Conservation (phyloP, 2,797 vertebrate species). For the Neosilurus hyrtlii region DNA sequence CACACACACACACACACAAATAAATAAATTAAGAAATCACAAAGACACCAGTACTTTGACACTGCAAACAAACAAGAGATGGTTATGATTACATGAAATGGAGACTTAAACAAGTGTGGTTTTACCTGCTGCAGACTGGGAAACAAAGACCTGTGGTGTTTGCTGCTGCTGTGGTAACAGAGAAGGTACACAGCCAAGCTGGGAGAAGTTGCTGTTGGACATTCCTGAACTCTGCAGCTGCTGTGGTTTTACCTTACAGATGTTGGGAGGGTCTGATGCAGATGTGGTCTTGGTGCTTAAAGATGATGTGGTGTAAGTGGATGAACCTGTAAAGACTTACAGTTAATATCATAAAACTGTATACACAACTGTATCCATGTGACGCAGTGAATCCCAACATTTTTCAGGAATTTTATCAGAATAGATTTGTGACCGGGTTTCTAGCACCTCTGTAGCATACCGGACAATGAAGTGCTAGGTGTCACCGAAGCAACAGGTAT, state of each 20-base stretch:
- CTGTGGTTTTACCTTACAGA: conserved; percentile 98
- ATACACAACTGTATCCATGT: too few relatives aligned
- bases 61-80: not conserved
- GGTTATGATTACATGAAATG: not conserved
- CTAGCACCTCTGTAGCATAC: conserved; percentile 63
- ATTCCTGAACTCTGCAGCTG: conserved; percentile 83
- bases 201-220: conserved; percentile 85
- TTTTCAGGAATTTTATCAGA: not conserved
- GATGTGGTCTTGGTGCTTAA: conserved; percentile 94
- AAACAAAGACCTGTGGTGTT: conserved; percentile 94
- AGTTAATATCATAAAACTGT: not conserved
- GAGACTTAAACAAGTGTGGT: too few relatives aligned
- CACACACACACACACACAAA: conserved; percentile 11
- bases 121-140: conserved; percentile 96
- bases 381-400: too few relatives aligned
- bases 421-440: not conserved
- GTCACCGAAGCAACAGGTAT: conserved; percentile 97
- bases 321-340: conserved; percentile 73
- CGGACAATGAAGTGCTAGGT: conserved; percentile 91
- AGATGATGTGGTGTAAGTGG: conserved; percentile 95
- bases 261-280: conserved; percentile 95
- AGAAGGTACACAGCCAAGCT: conserved; percentile 91
- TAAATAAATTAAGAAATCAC: not conserved
- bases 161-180: conserved; percentile 89
- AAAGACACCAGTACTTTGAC: not conserved